These are phyloP conservation scores for Aplysina aerophoba DNA, from an alignment of 37 sponge, comb jelly and placozoan species.

Conservation along the genomic window DNA sequence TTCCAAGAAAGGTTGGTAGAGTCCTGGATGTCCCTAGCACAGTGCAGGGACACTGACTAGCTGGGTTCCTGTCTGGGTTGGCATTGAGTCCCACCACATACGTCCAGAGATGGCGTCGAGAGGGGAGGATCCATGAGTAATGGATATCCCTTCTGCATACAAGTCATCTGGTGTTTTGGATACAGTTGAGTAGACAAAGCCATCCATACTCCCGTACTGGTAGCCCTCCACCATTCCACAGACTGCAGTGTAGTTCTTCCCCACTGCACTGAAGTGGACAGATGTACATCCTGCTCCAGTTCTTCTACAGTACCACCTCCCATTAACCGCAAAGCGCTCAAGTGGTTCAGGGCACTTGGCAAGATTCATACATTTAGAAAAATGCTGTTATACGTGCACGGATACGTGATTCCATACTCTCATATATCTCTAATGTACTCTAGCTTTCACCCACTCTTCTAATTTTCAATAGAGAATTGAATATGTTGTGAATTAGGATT, in stretches of 20 bases:
- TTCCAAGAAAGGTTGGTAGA: background rate
- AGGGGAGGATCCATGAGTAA: background rate
- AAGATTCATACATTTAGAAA: too few species aligned
- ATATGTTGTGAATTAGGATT: too few species aligned
- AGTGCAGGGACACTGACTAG: background rate
- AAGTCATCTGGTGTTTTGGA: background rate
- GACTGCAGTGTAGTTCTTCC: conserved; percentile 22
- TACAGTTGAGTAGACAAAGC: background rate
- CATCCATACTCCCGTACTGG: background rate
- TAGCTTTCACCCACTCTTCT: too few species aligned
- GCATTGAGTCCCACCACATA: conserved; percentile 20
- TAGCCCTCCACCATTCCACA: conserved; percentile 35
- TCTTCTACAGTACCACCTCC: conserved; percentile 14
- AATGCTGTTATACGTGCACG: too few species aligned
- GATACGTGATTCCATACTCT: too few species aligned
- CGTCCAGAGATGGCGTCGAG: conserved; percentile 5
- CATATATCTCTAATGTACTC: too few species aligned
- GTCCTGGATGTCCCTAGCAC: background rate
- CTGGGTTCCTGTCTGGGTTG: too few species aligned
- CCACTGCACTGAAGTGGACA: conserved; percentile 12
- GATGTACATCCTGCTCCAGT: conserved; percentile 12
- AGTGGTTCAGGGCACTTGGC: background rate
- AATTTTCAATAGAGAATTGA: too few species aligned
- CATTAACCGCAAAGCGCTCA: background rate
- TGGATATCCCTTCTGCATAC: conserved; percentile 20